A percentile compares a stretch with the other conserved stretches of the same genome.
These are phyloP conservation scores for Heteromormyrus szaboi DNA, from an alignment of 2,797 vertebrate species.

Conservation along the genomic window DNA sequence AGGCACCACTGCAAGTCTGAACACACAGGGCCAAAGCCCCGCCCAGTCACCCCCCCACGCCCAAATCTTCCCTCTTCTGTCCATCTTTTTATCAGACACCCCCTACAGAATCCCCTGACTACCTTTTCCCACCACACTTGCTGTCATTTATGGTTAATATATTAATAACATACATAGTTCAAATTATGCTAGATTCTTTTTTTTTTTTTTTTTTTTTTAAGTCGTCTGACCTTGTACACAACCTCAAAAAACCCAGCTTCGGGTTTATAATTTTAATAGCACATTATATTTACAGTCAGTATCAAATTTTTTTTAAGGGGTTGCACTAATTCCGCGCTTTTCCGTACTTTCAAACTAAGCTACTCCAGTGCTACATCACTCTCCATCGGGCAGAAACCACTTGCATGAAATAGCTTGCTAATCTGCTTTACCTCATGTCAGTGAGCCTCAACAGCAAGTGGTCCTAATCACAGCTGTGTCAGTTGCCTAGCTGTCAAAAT, in stretches of 20 bases:
- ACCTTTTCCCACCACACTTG: neutral
- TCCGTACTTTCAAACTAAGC: neutral
- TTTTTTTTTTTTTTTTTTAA: neutral
- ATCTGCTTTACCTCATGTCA: neutral
- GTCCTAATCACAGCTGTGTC: neutral
- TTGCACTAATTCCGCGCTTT: neutral
- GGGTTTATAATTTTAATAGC: neutral
- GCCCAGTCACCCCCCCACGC: slow-evolving; percentile 19
- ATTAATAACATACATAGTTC: neutral
- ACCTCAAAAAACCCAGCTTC: neutral
- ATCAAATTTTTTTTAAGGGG: neutral
- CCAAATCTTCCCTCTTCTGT: slow-evolving; percentile 15
- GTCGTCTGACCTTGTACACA: neutral
- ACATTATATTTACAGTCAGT: neutral
- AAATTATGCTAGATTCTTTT: neutral
- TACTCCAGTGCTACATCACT: neutral
- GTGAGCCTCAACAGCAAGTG: neutral
- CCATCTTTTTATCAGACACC: neutral
- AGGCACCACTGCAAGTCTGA: slow-evolving; percentile 18
- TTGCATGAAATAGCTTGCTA: neutral
- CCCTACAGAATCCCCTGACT: neutral
- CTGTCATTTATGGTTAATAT: neutral
- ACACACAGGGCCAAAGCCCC: neutral
- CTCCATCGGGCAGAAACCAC: neutral
- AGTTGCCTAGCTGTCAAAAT: neutral